phyloP scores from a whole-genome alignment of 2,113 vertebrate genomes.

The Boulengeromyrus knoepffleri region DNA sequence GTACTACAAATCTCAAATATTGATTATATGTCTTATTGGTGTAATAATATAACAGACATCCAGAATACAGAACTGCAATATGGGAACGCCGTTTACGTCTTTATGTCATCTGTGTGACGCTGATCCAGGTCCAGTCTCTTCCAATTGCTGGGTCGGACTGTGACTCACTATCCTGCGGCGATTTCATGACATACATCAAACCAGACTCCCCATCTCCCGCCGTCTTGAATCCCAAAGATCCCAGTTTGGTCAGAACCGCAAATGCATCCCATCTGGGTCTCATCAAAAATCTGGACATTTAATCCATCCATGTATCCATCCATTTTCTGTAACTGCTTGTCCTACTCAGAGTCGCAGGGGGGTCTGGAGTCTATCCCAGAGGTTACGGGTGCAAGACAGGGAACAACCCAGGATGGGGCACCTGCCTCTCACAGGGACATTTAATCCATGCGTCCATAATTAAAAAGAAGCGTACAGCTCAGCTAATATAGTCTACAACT shows the following conservation, averaged over 20 bases:
- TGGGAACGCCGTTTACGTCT: background rate
- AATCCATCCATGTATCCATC: background rate
- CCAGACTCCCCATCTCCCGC: constrained; percentile 12
- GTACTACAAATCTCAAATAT: background rate
- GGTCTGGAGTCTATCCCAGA: background rate
- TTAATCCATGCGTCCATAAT: background rate
- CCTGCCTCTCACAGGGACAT: background rate
- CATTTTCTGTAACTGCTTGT: background rate
- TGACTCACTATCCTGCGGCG: constrained; percentile 8
- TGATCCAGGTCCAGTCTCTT: background rate
- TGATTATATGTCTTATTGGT: background rate
- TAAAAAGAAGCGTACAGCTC: background rate
- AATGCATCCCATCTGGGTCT: background rate
- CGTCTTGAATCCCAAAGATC: constrained; percentile 6
- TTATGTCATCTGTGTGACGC: background rate
- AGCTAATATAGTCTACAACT: background rate
- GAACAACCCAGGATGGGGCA: background rate
- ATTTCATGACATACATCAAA: constrained; percentile 35
- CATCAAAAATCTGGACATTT: background rate
- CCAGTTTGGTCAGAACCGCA: background rate
- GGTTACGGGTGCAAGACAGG: background rate
- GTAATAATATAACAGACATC: background rate
- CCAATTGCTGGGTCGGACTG: background rate
- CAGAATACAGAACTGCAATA: background rate
- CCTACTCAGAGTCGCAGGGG: background rate